phyloP scores from a whole-genome alignment of 2,888 invertebrate species.

The Malacosoma neustria region DNA sequence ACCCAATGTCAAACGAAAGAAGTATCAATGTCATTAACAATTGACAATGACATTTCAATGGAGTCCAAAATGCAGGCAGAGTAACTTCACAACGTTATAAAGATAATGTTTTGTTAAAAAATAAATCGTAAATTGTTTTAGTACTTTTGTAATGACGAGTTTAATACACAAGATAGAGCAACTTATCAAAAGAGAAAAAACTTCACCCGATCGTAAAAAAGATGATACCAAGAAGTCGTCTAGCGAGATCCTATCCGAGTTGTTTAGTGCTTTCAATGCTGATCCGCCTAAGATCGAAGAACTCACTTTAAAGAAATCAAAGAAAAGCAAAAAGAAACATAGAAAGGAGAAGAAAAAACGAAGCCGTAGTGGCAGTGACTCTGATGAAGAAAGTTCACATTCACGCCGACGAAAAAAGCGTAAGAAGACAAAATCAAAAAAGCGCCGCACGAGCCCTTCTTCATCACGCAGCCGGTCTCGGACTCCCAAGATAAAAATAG shows the following conservation, averaged over 20 bases:
- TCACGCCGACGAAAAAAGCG: constrained; percentile 74
- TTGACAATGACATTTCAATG: too few relatives aligned
- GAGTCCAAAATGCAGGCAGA: too few relatives aligned
- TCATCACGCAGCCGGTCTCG: constrained; percentile 31
- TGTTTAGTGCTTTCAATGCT: constrained; percentile 86
- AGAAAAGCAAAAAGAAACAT: constrained; percentile 77
- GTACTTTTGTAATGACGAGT: constrained; percentile 37
- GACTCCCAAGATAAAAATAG: constrained; percentile 39
- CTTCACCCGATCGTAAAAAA: constrained; percentile 58
- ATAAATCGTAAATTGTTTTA: constrained; percentile 18
- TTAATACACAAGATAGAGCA: constrained; percentile 61
- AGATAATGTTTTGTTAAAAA: constrained; percentile 66
- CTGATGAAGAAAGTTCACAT: constrained; percentile 56
- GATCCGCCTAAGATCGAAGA: constrained; percentile 76
- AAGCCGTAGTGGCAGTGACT: constrained; percentile 53
- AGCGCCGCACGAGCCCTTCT: constrained; percentile 34
- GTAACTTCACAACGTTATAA: too few relatives aligned
- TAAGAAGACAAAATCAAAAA: constrained; percentile 67
- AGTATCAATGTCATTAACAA: too few relatives aligned
- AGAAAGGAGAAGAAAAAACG: constrained; percentile 76
- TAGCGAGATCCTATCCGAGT: constrained; percentile 86
- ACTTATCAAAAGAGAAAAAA: constrained; percentile 60
- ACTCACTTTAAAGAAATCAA: constrained; percentile 50
- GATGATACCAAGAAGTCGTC: constrained; percentile 77
- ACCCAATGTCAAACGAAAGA: too few relatives aligned